A percentile compares a stretch with the other conserved stretches of the same genome.
These are phyloP conservation scores for Sandelia bainsii DNA, from an alignment of 2,797 vertebrate species.

Conservation along the genomic window DNA sequence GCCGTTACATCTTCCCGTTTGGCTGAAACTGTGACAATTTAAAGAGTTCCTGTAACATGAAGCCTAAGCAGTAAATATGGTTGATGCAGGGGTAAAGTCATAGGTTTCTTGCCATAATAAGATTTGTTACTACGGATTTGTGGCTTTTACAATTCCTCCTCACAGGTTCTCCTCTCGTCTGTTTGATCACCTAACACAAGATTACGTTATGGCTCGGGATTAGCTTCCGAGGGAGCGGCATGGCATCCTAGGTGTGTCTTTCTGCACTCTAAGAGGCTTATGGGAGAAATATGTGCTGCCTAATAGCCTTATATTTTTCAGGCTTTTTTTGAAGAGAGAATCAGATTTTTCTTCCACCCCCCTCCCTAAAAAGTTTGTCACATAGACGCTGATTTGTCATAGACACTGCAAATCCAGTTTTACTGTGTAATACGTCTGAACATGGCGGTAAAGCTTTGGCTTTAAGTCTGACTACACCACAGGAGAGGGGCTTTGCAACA, in stretches of 20 bases:
- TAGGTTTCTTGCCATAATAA: slow-evolving; percentile 78
- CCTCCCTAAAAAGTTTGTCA: slow-evolving; percentile 76
- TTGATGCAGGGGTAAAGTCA: slow-evolving; percentile 61
- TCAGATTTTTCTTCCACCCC: slow-evolving; percentile 60
- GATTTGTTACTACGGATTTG: slow-evolving; percentile 86
- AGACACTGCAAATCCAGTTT: slow-evolving; percentile 79
- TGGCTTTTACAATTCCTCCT: slow-evolving; percentile 79
- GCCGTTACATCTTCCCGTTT: slow-evolving; percentile 49
- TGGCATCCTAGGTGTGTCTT: slow-evolving; percentile 84
- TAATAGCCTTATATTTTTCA: slow-evolving; percentile 83
- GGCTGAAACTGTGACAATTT: slow-evolving; percentile 65
- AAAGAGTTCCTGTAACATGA: slow-evolving; percentile 57
- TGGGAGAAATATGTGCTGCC: slow-evolving; percentile 72
- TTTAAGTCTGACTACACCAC: slow-evolving; percentile 66
- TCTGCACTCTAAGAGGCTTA: slow-evolving; percentile 85
- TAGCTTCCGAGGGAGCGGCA: slow-evolving; percentile 77
- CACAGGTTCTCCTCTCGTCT: slow-evolving; percentile 74
- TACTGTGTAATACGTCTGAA: slow-evolving; percentile 78
- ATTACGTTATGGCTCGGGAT: slow-evolving; percentile 82
- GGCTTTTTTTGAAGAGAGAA: slow-evolving; percentile 66
- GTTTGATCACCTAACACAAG: slow-evolving; percentile 87
- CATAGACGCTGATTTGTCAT: slow-evolving; percentile 75
- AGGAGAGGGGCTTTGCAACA: slow-evolving; percentile 71
- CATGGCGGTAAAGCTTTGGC: slow-evolving; percentile 67
- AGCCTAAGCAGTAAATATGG: slow-evolving; percentile 63